Conservation (phyloP, 2,888 invertebrate genomes). For the Sclerodermus sp. region DNA sequence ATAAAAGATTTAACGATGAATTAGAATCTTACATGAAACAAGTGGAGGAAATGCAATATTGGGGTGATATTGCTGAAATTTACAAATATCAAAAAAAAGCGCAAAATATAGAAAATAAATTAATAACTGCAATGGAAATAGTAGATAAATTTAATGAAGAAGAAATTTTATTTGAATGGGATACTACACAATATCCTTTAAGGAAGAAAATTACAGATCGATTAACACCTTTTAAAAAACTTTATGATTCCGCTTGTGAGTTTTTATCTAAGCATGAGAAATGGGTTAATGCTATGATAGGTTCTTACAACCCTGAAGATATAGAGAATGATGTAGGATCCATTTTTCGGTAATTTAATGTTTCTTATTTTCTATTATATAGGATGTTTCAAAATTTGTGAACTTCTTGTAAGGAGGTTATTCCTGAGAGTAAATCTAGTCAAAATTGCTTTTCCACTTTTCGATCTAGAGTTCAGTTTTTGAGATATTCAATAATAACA, state of each 20-base stretch:
- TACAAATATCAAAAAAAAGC: slow-evolving; percentile 81
- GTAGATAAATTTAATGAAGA: slow-evolving; percentile 93
- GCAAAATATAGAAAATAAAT: slow-evolving; percentile 72
- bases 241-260: slow-evolving; percentile 85
- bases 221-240: slow-evolving; percentile 79
- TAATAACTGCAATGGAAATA: slow-evolving; percentile 73
- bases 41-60: slow-evolving; percentile 81
- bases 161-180: slow-evolving; percentile 87
- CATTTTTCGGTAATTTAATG: slow-evolving; percentile 43
- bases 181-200: slow-evolving; percentile 84
- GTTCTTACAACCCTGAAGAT: slow-evolving; percentile 84
- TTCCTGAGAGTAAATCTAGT: no score
- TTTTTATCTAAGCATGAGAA: slow-evolving; percentile 79
- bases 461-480: no score
- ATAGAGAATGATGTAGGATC: slow-evolving; percentile 80
- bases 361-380: background rate
- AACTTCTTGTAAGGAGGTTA: no score
- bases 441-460: no score
- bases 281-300: slow-evolving; percentile 82
- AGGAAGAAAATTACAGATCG: slow-evolving; percentile 78
- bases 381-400: no score
- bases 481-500: no score
- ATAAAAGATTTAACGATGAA: slow-evolving; percentile 82
- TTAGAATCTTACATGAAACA: slow-evolving; percentile 78
- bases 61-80: slow-evolving; percentile 83